These are phyloP conservation scores for Parnassius orleans DNA, from an alignment of 2,888 invertebrate genomes.

Conservation along the genomic window DNA sequence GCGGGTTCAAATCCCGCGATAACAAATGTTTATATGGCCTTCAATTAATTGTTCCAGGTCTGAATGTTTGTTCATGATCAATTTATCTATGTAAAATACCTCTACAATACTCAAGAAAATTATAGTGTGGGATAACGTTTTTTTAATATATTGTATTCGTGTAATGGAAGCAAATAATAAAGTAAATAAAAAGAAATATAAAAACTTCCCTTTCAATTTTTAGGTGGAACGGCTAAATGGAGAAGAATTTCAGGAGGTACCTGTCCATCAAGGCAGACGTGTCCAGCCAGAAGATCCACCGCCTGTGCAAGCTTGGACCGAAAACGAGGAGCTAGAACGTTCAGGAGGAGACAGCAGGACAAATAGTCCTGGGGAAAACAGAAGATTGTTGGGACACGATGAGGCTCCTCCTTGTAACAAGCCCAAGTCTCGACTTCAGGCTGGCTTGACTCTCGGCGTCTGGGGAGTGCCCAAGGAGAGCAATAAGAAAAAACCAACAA, in stretches of 20 bases:
- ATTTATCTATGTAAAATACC: too few relatives aligned
- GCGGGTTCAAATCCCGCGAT: too few relatives aligned
- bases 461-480: slow-evolving; percentile 34
- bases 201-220: background rate
- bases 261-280: slow-evolving; percentile 47
- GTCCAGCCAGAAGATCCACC: slow-evolving; percentile 47
- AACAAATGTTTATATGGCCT: too few relatives aligned
- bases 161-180: too few relatives aligned
- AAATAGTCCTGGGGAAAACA: slow-evolving; percentile 57
- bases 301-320: slow-evolving; percentile 59
- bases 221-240: slow-evolving; percentile 43
- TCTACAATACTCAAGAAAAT: too few relatives aligned
- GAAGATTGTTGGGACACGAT: slow-evolving; percentile 46
- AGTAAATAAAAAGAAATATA: too few relatives aligned
- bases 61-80: too few relatives aligned
- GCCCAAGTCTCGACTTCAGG: slow-evolving; percentile 49
- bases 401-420: slow-evolving; percentile 33
- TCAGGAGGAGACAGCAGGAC: slow-evolving; percentile 37
- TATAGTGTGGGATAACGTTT: too few relatives aligned
- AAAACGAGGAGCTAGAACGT: slow-evolving; percentile 47
- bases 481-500: slow-evolving; percentile 31
- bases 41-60: too few relatives aligned
- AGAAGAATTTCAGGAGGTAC: slow-evolving; percentile 39
- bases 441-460: slow-evolving; percentile 56
- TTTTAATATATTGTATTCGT: too few relatives aligned